Conservation (phyloP, 2,797 vertebrate genomes). For the Hippopotamyrus pictus region DNA sequence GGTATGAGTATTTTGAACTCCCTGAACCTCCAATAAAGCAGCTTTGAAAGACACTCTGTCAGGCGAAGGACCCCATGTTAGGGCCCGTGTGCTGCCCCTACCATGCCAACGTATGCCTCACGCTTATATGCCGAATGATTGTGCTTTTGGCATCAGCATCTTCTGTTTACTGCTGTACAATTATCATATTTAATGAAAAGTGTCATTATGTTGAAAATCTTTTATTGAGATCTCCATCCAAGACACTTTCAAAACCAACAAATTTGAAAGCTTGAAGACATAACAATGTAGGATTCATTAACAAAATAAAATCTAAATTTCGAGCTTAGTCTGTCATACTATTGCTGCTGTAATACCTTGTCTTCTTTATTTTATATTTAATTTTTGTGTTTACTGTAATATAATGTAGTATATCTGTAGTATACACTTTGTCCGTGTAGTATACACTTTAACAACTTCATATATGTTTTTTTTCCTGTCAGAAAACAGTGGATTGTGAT, state of each 20-base stretch:
- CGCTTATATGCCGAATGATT: background rate
- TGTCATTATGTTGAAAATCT: background rate
- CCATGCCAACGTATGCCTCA: background rate
- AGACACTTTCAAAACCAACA: background rate
- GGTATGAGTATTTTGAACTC: background rate
- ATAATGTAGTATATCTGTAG: background rate
- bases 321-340: background rate
- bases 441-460: background rate
- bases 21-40: background rate
- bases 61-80: background rate
- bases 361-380: background rate
- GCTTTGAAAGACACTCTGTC: background rate
- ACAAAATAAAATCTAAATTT: background rate
- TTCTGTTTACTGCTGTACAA: background rate
- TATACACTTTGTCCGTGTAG: background rate
- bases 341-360: background rate
- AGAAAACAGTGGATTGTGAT: background rate
- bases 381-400: background rate
- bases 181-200: background rate
- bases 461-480: background rate
- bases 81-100: background rate
- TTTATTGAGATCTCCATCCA: background rate
- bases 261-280: background rate
- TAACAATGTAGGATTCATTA: background rate
- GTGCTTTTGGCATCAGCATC: background rate